Evolutionary conservation across 64 coral and sea anemone genomes (phyloP), one percentile per base, ranked within the genome.

Genomic region (Dendrophyllia cribrosa): DNA sequence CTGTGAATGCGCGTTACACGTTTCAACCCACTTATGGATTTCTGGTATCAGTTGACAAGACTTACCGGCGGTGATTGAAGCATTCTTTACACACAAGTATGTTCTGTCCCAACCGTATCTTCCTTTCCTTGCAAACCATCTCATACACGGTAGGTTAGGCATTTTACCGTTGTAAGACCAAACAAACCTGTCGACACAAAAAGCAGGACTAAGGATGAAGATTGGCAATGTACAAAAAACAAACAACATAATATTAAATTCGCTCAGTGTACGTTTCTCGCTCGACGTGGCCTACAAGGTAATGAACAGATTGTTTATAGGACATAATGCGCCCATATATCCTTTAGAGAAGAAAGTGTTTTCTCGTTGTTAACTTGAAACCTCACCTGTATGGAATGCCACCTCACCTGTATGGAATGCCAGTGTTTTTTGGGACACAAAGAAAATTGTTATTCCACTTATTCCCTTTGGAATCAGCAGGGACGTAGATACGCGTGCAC

Each of bases 401-500:
- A 52, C 12, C 53, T 56, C 53, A 56, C 53, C 53, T 56, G 53
- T 91, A 99, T 13, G 94, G 97, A 52, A 95, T 89, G 7, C 86
- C 50, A 52, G 59, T 44, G 52, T 93, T 78, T 26, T 45, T 72
- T 78, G 94, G 70, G 11, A 94, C 59, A 70, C 97, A 99, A 22
- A 99, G 86, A 89, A 85, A 92, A 25, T 99, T 99, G 48, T 99
- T 70, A n/a, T 96, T 61, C 97, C 97, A 99, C 5, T 43, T 44
- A 14, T 6, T 19, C 17, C 23, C 91, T 5, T 9, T 58, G 6
- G 53, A 55, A 53, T 97, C 95, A 20, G 55, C 52, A 2, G 88
- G 95, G 2, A 91, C 95, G 14, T 88, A 65, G 20, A 94, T 91
- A 4, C 45, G 70, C 7, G 85, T 79, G 22, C 95, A 97, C 14